Evolutionary conservation across 1,140 invertebrate genomes (phyloP).

Genomic region (Tetramorium simillimum): DNA sequence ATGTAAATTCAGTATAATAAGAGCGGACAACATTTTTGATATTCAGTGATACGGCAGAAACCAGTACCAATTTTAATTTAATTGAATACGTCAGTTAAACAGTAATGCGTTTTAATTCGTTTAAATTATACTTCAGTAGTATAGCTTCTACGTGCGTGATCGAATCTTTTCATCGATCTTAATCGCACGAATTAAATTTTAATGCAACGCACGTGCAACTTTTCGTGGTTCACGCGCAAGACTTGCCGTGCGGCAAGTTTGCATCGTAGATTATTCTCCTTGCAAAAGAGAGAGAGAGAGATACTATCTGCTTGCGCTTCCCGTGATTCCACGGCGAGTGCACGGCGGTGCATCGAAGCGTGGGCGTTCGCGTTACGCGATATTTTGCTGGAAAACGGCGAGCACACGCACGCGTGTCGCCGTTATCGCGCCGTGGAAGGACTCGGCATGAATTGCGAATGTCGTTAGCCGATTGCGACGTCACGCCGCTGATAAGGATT

Average conservation of each 20-base stretch:
- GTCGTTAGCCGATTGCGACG: constrained; percentile 58
- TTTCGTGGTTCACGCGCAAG: not conserved
- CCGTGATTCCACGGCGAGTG: constrained; percentile 40
- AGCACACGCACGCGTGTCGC: constrained; percentile 47
- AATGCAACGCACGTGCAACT: not conserved
- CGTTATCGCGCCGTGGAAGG: constrained; percentile 74
- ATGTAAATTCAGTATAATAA: not conserved
- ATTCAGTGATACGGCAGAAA: not conserved
- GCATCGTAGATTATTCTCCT: not conserved
- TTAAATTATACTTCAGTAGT: not conserved
- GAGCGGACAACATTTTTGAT: not conserved
- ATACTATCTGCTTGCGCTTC: constrained; percentile 30
- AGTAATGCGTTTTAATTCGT: not conserved
- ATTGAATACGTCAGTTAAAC: not conserved
- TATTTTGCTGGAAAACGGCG: constrained; percentile 63
- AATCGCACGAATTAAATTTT: not conserved
- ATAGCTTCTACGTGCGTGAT: not conserved
- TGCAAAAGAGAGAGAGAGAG: not conserved
- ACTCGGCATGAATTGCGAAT: constrained; percentile 72
- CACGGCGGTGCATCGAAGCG: constrained; percentile 36
- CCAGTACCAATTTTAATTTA: not conserved
- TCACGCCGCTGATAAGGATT: constrained; percentile 50
- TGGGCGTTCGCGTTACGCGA: constrained; percentile 66
- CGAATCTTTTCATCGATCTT: not conserved
- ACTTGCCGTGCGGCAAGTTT: not conserved